Conservation (phyloP, 2,888 invertebrate species). For the Melinaea menophilus region DNA sequence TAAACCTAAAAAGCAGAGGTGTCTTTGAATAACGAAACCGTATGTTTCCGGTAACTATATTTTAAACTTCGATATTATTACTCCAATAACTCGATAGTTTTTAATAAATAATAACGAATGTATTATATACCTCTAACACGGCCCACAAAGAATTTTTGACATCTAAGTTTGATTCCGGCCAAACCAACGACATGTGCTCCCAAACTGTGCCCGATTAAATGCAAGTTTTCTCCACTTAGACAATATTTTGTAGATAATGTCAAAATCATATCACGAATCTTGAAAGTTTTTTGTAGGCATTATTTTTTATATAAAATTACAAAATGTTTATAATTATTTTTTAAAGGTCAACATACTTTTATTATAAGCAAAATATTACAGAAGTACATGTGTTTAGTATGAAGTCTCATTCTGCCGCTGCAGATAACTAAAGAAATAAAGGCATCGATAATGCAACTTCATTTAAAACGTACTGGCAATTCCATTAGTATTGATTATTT, state of each 20-base stretch:
- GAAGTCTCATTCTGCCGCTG: too few relatives aligned
- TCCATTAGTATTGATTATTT: too few relatives aligned
- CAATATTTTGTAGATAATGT: conserved; percentile 14
- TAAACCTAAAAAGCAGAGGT: conserved; percentile 15
- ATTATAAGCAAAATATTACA: too few relatives aligned
- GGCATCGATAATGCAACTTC: too few relatives aligned
- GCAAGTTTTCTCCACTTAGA: conserved; percentile 29
- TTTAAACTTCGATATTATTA: not conserved
- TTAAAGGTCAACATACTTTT: too few relatives aligned
- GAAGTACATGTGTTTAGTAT: too few relatives aligned
- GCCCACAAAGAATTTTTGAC: conserved; percentile 13
- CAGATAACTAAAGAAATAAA: too few relatives aligned
- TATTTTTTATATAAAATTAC: not conserved
- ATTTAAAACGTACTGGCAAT: too few relatives aligned
- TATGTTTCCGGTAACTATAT: too few relatives aligned
- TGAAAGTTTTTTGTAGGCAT: conserved; percentile 1
- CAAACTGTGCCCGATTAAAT: conserved; percentile 53
- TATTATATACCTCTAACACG: conserved; percentile 22
- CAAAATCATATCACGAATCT: conserved; percentile 22
- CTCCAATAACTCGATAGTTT: too few relatives aligned
- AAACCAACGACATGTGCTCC: conserved; percentile 67
- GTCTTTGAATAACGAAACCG: not conserved
- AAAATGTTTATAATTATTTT: not conserved
- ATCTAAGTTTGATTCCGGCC: conserved; percentile 48
- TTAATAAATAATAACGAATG: too few relatives aligned